Conservation (phyloP, 2,113 vertebrate genomes). For the Spermophilus dauricus region DNA sequence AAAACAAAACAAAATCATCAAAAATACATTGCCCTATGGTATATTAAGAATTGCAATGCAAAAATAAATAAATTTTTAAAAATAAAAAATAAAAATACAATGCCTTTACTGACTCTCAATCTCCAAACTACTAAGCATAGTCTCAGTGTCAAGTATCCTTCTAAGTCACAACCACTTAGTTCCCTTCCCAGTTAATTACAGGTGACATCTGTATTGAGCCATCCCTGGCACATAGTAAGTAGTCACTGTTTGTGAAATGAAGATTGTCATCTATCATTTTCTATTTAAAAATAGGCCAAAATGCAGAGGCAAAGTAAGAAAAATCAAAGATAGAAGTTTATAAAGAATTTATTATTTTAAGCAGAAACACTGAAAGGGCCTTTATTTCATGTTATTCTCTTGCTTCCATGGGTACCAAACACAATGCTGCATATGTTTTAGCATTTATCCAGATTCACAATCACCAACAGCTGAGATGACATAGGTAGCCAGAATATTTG, state of each 20-base stretch:
- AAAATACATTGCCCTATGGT: not conserved
- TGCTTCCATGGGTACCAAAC: not conserved
- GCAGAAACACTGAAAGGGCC: not conserved
- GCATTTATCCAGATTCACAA: not conserved
- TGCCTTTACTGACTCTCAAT: not conserved
- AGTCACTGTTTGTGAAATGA: not conserved
- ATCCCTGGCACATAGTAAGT: not conserved
- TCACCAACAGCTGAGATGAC: not conserved
- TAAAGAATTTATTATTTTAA: not conserved
- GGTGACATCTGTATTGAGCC: not conserved
- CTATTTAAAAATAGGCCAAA: not conserved
- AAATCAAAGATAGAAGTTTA: not conserved
- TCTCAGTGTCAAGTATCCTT: not conserved
- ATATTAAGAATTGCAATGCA: too few species aligned
- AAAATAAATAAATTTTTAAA: too few species aligned
- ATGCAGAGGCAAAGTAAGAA: not conserved
- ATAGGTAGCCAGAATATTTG: slow-evolving; percentile 65
- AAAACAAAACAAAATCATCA: not conserved
- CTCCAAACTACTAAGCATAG: not conserved
- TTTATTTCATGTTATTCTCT: not conserved
- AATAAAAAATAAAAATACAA: not conserved
- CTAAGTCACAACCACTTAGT: not conserved
- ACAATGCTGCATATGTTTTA: not conserved
- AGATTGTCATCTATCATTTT: not conserved
- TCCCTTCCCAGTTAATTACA: not conserved